Percentiles rank a stretch among this genome's conserved stretches.
These are phyloP conservation scores for Pediacus dermestoides DNA, from an alignment of 2,888 invertebrate species.

Conservation along the genomic window DNA sequence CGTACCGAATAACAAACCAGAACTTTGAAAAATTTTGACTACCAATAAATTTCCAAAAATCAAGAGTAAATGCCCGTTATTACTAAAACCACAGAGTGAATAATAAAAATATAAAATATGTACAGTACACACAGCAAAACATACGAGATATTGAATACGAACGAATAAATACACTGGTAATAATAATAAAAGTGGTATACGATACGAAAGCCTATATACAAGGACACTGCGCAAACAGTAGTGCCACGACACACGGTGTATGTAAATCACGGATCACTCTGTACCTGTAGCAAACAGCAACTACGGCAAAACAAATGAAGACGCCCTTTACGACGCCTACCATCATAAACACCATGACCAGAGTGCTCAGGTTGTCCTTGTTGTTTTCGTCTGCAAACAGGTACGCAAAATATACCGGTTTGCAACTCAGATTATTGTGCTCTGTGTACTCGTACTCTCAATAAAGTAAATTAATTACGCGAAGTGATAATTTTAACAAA, in stretches of 20 bases:
- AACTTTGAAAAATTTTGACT: no score
- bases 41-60: slow-evolving; percentile 15
- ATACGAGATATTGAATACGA: slow-evolving; percentile 33
- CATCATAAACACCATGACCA: slow-evolving; percentile 88
- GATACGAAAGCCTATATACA: slow-evolving; percentile 46
- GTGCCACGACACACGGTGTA: slow-evolving; percentile 14
- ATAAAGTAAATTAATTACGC: background rate
- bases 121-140: slow-evolving; percentile 44
- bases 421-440: slow-evolving; percentile 22
- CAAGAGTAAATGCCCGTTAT: slow-evolving; percentile 10
- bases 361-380: slow-evolving; percentile 82
- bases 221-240: slow-evolving; percentile 36
- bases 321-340: slow-evolving; percentile 88
- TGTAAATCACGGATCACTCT: slow-evolving; percentile 18
- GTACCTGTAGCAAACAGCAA: slow-evolving; percentile 95
- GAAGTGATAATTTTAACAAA: no score
- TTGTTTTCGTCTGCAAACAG: slow-evolving; percentile 66
- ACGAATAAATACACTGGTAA: slow-evolving; percentile 2
- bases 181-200: no score
- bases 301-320: slow-evolving; percentile 93
- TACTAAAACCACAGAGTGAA: slow-evolving; percentile 17
- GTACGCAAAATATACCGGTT: slow-evolving; percentile 4
- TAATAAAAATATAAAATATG: slow-evolving; percentile 28
- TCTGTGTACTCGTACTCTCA: slow-evolving; percentile 35
- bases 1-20: no score